Base-by-base conservation (phyloP, 2,113 vertebrate species). In the Indicator maculatus region DNA sequence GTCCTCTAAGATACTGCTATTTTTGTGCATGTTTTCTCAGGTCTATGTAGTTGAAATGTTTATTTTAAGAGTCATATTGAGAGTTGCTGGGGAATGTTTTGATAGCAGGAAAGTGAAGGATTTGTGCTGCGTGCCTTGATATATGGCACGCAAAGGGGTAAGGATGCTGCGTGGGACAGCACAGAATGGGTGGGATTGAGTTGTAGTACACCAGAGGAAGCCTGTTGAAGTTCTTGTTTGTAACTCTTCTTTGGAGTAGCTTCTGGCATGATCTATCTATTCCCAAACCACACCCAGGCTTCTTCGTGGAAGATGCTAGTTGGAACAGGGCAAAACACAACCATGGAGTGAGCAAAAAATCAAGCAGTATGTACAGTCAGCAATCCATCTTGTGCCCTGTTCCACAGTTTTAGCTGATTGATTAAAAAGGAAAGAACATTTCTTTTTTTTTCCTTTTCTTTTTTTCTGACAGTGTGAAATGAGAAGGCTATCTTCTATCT, bases 281-380 rank as follows among this genome's bases (percentile, higher is more conserved):
- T 45, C 75, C 60, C 31, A 91, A n/a, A 91, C 75, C 90, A 90
- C 86, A 71, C 88, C 64, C 64, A 60, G 12, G 47, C 61, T 86
- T 86, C 45, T 31, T 71, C 38, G 56, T 90, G 65, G 27, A 88
- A 14, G 14, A 16, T 86, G 79, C 90, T 90, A 67, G 65, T 71
- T 88, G 56, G 38, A 92, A 93, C 86, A 86, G 65, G 60, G 69
- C 2, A 5, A 90, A 93, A 90, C 79, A 79, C 11, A 87, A 38
- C 10, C 23, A 38, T 18, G 56, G 31, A 86, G 31, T 13, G 24
- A 77, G 56, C 3, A 2, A 59, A 79, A 89, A 88, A 18, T 11
- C 12, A 79, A 79, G 23, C 28, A 16, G 26, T 16, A 31, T 39
- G 7, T 36, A 36, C 31, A 41, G 63, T 74, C 17, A 60, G 50